Base-by-base conservation (phyloP, 2,113 vertebrate species). In the Pygoscelis adeliae region DNA sequence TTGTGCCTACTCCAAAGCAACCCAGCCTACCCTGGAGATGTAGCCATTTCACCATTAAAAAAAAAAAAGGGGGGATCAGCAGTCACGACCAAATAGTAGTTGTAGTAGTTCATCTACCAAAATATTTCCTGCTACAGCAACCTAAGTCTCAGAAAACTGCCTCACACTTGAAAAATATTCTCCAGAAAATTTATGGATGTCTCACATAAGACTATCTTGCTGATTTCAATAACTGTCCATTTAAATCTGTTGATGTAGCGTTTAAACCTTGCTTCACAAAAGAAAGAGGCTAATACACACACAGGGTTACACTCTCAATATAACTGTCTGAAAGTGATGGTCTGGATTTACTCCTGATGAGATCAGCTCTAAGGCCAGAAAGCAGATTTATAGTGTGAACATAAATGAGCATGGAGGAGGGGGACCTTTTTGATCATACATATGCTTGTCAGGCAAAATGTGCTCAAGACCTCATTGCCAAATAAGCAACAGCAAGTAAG, bases 321-420 rank as follows among this genome's bases (percentile, higher is more conserved):
- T 98, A 98, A 98, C 96, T 98, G 97, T 97, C 97, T 93, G 85
- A 52, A 97, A 98, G 97, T 76, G 95, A 98, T 93, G 96, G 97
- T 97, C 94, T 97, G 92, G 93, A 97, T 98, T 98, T 97, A 96
- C 93, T 97, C 95, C 96, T 98, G 97, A 98, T 98, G 97, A 98
- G 97, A 98, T 98, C 97, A 97, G 97, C 96, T 96, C 70, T 81
- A 84, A 97, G 96, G 97, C 97, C 96, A 94, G 96, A 95, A 95
- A 95, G 96, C 93, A 98, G 96, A 98, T 98, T 98, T 98, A 98
- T 96, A 95, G 97, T 88, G 87, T 79, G 96, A 97, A 96, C 96
- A 76, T 96, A 98, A 98, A 98, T 69, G 97, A 97, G 86, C 90
- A 63, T 42, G 77, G 93, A 89, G 87, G 73, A 96, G 74, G 91